A percentile compares a stretch with the other conserved stretches of the same genome.
phyloP scores from a whole-genome alignment of 2,797 vertebrate genomes.

The Paedocypris micromegethes region DNA sequence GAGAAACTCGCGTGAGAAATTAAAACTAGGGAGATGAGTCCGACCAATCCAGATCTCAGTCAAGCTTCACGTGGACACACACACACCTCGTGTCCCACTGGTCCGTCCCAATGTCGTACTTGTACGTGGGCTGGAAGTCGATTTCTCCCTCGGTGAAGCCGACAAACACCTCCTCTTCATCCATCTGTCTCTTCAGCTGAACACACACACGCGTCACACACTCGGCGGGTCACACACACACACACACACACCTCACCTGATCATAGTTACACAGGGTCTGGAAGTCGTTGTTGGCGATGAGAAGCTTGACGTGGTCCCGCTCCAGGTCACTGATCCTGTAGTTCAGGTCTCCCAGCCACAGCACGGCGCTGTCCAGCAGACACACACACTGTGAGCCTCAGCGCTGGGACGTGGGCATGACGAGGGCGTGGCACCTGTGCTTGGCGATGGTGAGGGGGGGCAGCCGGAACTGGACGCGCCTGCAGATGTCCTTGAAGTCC shows the following conservation, averaged over 20 bases:
- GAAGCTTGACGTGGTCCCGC: slow-evolving; percentile 80
- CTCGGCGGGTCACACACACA: no score
- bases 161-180: slow-evolving; percentile 80
- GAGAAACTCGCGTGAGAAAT: no score
- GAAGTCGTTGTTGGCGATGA: slow-evolving; percentile 82
- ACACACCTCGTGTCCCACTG: slow-evolving; percentile 97
- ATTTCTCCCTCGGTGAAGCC: slow-evolving; percentile 88
- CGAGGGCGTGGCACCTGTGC: no score
- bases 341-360: slow-evolving; percentile 97
- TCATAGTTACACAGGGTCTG: slow-evolving; percentile 76
- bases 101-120: slow-evolving; percentile 89
- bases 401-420: no score
- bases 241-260: no score
- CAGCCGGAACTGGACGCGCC: slow-evolving; percentile 81
- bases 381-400: no score
- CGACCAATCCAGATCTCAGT: no score
- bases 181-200: slow-evolving; percentile 87
- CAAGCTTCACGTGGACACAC: no score
- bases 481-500: slow-evolving; percentile 92
- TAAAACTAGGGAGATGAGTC: no score
- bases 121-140: slow-evolving; percentile 95
- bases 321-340: slow-evolving; percentile 89
- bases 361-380: slow-evolving; percentile 83
- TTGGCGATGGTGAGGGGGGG: slow-evolving; percentile 82
- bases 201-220: no score